phyloP scores from a whole-genome alignment of 1,140 invertebrate genomes.

The Saccostrea cuccullata region DNA sequence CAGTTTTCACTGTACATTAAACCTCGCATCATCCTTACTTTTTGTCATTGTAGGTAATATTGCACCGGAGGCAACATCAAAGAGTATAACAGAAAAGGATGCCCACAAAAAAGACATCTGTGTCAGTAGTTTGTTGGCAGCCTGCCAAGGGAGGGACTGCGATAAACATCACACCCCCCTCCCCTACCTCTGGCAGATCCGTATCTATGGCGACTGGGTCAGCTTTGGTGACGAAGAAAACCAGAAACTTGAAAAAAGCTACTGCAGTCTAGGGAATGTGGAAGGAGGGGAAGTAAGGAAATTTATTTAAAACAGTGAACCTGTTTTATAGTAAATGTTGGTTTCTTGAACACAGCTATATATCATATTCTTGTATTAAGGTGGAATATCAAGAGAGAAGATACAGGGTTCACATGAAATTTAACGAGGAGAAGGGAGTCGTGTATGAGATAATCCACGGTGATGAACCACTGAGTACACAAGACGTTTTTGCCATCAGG shows the following conservation, averaged over 20 bases:
- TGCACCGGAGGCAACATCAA: background rate
- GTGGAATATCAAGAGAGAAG: background rate
- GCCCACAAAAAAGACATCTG: conserved; percentile 30
- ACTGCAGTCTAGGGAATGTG: background rate
- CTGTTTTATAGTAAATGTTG: no score
- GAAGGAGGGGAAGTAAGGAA: background rate
- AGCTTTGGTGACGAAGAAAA: conserved; percentile 11
- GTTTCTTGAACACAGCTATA: no score
- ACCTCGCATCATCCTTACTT: background rate
- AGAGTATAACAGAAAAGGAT: background rate
- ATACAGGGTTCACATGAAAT: background rate
- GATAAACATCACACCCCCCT: background rate
- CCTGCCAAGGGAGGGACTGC: background rate
- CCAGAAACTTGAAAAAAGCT: background rate
- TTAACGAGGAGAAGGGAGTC: background rate
- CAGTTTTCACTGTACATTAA: no score
- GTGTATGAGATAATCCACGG: conserved; percentile 16
- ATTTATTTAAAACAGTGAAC: no score
- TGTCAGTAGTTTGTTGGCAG: background rate
- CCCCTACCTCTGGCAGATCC: conserved; percentile 17
- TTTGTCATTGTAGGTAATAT: background rate
- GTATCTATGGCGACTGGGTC: conserved; percentile 8
- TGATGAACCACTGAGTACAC: background rate
- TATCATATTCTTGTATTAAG: background rate
- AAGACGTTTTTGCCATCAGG: background rate